Evolutionary conservation across 2,113 vertebrate genomes (phyloP).

Genomic region (Heterotis niloticus): DNA sequence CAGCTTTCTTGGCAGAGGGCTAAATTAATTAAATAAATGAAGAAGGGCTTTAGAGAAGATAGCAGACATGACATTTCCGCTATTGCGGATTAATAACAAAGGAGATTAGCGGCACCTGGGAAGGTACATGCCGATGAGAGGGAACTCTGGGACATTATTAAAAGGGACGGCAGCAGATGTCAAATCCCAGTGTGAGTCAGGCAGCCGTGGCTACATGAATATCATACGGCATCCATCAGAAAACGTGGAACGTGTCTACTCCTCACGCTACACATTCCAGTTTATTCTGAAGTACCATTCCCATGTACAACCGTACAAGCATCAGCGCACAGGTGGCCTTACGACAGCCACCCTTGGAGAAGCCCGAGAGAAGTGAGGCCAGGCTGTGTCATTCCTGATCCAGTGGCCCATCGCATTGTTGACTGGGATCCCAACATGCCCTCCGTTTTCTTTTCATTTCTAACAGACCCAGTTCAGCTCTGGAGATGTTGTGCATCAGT

Average conservation of each 20-base stretch:
- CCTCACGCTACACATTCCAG: neutral
- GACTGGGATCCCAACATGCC: neutral
- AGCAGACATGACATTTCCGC: constrained; percentile 24
- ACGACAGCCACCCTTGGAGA: neutral
- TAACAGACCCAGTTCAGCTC: neutral
- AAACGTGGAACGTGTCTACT: neutral
- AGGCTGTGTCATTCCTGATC: neutral
- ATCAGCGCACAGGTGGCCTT: neutral
- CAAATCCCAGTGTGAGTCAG: neutral
- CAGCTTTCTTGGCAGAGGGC: constrained; percentile 1
- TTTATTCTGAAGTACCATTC: neutral
- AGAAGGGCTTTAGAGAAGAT: neutral
- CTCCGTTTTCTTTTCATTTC: neutral
- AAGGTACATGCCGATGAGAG: constrained; percentile 12
- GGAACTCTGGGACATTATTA: constrained; percentile 20
- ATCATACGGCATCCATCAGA: neutral
- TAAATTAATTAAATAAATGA: constrained; percentile 30
- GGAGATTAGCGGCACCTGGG: constrained; percentile 21
- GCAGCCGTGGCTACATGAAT: neutral
- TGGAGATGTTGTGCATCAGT: too few relatives aligned
- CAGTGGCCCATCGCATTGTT: neutral
- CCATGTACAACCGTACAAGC: neutral
- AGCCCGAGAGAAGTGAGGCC: neutral
- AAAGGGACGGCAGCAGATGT: constrained; percentile 15
- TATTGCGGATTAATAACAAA: constrained; percentile 25